Evolutionary conservation across 92 coral and sea anemone species (phyloP).

Genomic region (Micromussa lordhowensis): DNA sequence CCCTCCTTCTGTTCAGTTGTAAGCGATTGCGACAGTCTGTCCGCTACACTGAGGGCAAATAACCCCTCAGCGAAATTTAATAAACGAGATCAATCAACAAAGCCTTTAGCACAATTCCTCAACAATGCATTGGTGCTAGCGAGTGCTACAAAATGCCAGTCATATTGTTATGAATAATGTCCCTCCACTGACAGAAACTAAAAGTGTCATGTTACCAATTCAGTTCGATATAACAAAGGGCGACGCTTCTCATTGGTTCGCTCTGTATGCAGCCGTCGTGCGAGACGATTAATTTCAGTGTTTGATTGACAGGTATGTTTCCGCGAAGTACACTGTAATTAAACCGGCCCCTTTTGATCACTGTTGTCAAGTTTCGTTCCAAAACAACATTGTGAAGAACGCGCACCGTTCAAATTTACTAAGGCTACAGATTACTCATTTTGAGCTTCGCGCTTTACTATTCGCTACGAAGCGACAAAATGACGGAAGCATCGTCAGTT

Average conservation of each 20-base stretch:
- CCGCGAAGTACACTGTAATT: too few species aligned
- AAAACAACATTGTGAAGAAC: background rate
- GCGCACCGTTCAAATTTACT: background rate
- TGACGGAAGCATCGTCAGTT: slow-evolving; percentile 1
- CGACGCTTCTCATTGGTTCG: background rate
- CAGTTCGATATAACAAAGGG: background rate
- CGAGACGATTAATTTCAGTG: background rate
- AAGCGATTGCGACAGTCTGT: background rate
- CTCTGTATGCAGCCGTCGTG: background rate
- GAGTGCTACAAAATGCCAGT: background rate
- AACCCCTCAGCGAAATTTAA: background rate
- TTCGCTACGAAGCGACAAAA: too few species aligned
- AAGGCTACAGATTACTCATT: background rate
- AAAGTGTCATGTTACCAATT: background rate
- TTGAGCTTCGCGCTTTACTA: background rate
- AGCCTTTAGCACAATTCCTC: background rate
- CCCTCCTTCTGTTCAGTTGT: background rate
- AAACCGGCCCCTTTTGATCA: background rate
- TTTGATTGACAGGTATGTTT: background rate
- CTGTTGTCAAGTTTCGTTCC: background rate
- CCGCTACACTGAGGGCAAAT: background rate
- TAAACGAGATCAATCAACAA: background rate
- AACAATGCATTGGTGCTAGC: background rate
- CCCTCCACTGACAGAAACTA: background rate
- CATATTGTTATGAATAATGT: background rate